These are phyloP conservation scores for Vultur gryphus DNA, from an alignment of 2,797 vertebrate genomes.

Conservation along the genomic window DNA sequence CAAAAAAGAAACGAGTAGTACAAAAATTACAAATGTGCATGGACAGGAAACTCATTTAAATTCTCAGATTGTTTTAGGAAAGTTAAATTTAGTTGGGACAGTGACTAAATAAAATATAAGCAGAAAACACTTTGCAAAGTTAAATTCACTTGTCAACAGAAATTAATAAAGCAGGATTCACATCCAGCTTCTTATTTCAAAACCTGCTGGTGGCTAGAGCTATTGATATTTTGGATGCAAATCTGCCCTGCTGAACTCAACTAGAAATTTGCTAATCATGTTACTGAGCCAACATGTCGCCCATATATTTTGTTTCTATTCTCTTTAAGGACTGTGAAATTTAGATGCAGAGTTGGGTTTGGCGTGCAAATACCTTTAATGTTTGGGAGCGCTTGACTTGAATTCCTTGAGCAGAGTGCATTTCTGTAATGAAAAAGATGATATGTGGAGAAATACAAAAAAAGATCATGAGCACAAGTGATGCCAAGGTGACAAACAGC, in stretches of 20 bases:
- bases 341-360: background rate
- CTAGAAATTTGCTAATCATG: background rate
- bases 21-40: background rate
- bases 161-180: background rate
- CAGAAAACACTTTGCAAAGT: background rate
- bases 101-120: background rate
- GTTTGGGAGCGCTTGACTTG: background rate
- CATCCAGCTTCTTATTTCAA: background rate
- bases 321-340: background rate
- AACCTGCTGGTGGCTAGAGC: background rate
- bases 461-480: background rate
- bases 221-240: background rate
- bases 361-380: background rate
- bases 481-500: background rate
- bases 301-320: background rate
- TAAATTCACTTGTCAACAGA: background rate
- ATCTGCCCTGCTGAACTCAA: background rate
- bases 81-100: constrained; percentile 1
- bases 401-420: background rate
- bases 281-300: background rate
- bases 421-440: background rate
- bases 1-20: constrained; percentile 6
- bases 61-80: constrained; percentile 7
- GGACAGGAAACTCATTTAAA: constrained; percentile 11
- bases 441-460: background rate